Evolutionary conservation across 1,140 invertebrate species (phyloP), one percentile per base, ranked within the genome.

Genomic region (Ceratina japonica): DNA sequence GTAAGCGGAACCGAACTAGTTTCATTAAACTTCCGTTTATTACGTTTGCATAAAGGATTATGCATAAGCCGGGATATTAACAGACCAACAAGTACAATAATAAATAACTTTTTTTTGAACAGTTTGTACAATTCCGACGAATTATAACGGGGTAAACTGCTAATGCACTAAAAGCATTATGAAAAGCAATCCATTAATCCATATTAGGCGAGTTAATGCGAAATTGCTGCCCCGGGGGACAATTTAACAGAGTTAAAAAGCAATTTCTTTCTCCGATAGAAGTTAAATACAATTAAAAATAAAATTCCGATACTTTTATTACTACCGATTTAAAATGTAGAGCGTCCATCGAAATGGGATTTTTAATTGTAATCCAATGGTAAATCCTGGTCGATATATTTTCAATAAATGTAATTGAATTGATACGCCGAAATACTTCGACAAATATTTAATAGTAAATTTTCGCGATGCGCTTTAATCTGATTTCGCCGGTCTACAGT

Each of bases 141-240:
- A 2, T 52, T 52, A 18, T n/a, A 10, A 24, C 49, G 49, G 22
- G 51, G 49, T n/a, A 15, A n/a, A 1, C 16, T 12, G 15, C 20
- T 66, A 51, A 66, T 51, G 44, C 8, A 24, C 15, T 66, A 66
- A 66, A 51, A 15, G 44, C 20, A 52, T 51, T 66, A 66, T 44
- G 44, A 49, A 51, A 66, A 66, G 37, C 20, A 22, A 51, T 52
- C 22, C 49, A 27, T 68, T 68, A 68, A 52, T 68, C 22, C 8
- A 24, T 16, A 68, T 68, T 68, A 68, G 3, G 49, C 65, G 51
- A 68, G 49, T 52, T 27, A 52, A 52, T 27, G 22, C 2, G 16
- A 27, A 52, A 51, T 27, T 68, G 22, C 8, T 27, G 22, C 3
- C 22, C 24, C 3, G 1, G 22, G 15, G 44, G 22, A 24, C 22